Base-by-base conservation (phyloP, 1,140 invertebrate genomes). In the Drosophila jambulina region DNA sequence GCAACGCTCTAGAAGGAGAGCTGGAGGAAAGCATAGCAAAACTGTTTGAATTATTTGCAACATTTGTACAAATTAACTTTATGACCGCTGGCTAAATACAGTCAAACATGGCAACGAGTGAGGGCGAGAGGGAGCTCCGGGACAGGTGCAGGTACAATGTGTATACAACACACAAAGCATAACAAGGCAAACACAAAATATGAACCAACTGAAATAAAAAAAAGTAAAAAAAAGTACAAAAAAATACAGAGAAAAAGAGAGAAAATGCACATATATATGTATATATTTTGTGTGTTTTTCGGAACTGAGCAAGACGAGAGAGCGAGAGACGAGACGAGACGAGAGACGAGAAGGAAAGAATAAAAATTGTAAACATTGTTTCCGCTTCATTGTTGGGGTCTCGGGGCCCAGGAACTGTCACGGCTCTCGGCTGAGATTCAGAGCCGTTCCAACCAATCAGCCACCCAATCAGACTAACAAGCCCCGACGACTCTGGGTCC, bases 11-110 rank as follows among this genome's bases (percentile, higher is more conserved):
- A 10, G 25, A 19, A 32, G 23, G 25, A 23, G 10, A 19, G 17
- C 17, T 19, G 29, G 63, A 32, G 17, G 49, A 53, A 27, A 43
- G 60, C 38, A 49, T 51, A 43, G 72, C 53, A 71, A 70, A 78
- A 78, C 49, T 63, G 75, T 79, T 88, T 88, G 85, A 90, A 88
- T 88, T 88, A 90, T 88, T 88, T 85, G 80, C 81, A 75, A 90
- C 81, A 90, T 88, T 88, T 88, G 85, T 90, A 90, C 85, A 88
- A 88, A 88, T 88, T 88, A 88, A 88, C 84, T 88, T 88, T 90
- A 81, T 88, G 85, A 88, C 84, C 84, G 85, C 84, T 75, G 85
- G 84, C 84, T 88, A 90, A 88, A 88, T 88, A 90, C 86, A 88
- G 81, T 83, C 84, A 87, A 87, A 87, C 84, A 84, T 88, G 46